Conservation (phyloP, 1,140 invertebrate genomes). For the Plutomurus gul region DNA sequence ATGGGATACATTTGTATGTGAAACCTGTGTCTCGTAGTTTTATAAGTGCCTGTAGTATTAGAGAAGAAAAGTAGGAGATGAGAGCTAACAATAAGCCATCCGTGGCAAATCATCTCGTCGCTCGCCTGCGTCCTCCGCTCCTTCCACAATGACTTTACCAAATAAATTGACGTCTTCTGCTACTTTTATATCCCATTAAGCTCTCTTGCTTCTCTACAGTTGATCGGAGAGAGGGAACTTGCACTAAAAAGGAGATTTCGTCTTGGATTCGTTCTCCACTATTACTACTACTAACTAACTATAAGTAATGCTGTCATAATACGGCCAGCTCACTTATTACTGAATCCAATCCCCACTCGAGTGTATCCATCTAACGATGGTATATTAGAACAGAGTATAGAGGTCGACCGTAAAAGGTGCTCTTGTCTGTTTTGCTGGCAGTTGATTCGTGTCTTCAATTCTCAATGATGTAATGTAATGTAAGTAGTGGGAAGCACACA, state of each 20-base stretch:
- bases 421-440: no score
- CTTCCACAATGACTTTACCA: constrained; percentile 28
- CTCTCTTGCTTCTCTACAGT: not conserved
- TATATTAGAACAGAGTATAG: no score
- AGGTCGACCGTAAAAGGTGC: no score
- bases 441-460: not conserved
- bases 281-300: not conserved
- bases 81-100: not conserved
- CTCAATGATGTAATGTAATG: not conserved
- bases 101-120: constrained; percentile 8
- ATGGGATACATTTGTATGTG: not conserved
- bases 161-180: constrained; percentile 35
- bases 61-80: not conserved
- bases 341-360: not conserved
- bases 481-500: not conserved
- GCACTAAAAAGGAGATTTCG: not conserved
- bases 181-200: not conserved
- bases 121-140: not conserved
- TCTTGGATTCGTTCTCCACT: not conserved
- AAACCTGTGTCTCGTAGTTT: not conserved
- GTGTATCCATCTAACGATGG: no score
- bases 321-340: no score
- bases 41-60: not conserved
- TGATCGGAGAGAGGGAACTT: not conserved
- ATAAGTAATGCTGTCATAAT: not conserved